Conservation (phyloP, 2,113 vertebrate species). For the Seriola quinqueradiata region DNA sequence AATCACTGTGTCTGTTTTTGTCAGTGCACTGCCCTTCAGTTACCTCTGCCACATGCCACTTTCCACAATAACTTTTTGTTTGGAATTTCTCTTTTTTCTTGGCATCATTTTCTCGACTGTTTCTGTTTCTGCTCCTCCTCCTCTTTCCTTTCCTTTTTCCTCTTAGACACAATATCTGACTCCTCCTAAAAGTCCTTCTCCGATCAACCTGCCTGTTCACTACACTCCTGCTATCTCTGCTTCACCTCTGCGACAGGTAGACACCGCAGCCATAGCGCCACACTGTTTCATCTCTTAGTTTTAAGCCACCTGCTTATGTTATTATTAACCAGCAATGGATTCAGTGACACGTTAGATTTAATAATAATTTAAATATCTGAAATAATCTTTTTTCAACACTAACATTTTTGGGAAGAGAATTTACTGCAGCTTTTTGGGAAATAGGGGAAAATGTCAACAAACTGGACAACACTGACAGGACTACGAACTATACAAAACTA, state of each 20-base stretch:
- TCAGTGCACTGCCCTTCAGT: background rate
- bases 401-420: too few species aligned
- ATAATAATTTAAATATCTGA: background rate
- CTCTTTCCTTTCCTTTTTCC: background rate
- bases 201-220: constrained; percentile 82
- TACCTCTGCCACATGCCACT: background rate
- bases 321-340: background rate
- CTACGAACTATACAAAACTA: background rate
- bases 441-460: background rate
- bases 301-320: background rate
- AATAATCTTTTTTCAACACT: too few species aligned
- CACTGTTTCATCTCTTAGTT: background rate
- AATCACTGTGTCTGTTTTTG: background rate
- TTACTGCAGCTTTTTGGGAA: too few species aligned
- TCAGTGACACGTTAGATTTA: background rate
- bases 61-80: background rate
- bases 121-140: background rate
- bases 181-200: constrained; percentile 76
- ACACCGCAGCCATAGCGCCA: fast-evolving
- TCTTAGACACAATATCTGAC: constrained; percentile 72
- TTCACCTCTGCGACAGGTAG: constrained; percentile 84
- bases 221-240: constrained; percentile 85
- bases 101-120: background rate
- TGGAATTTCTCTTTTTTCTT: background rate
- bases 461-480: background rate